Percentiles rank a stretch among this genome's conserved stretches.
Conservation (phyloP, 2,113 vertebrate genomes). For the Ictalurus punctatus region DNA sequence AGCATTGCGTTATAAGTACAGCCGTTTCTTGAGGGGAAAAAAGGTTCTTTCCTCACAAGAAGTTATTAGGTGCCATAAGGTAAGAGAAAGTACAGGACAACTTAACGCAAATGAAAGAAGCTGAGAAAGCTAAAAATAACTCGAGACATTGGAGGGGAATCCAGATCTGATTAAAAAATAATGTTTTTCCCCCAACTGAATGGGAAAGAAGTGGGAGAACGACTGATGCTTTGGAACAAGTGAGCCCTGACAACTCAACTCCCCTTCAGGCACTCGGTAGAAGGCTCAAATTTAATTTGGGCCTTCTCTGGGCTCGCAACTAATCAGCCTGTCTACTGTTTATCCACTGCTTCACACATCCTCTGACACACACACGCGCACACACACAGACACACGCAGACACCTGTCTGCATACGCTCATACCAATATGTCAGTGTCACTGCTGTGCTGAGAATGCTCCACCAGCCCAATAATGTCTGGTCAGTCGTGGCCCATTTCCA, state of each 20-base stretch:
- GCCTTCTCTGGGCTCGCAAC: conserved; percentile 2
- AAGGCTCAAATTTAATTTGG: conserved; percentile 42
- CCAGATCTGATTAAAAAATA: conserved; percentile 8
- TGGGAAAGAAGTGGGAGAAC: not conserved
- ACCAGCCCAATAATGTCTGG: not conserved
- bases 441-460: not conserved
- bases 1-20: not conserved
- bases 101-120: not conserved
- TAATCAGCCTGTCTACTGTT: conserved; percentile 45
- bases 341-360: conserved; percentile 14
- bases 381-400: not conserved
- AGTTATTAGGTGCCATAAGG: not conserved
- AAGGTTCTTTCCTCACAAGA: not conserved
- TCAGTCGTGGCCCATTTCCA: not conserved
- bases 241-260: conserved; percentile 28
- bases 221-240: conserved; percentile 33
- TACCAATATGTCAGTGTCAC: not conserved
- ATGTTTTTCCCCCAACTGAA: not conserved
- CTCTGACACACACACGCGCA: not conserved
- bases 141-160: not conserved
- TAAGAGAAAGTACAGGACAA: not conserved
- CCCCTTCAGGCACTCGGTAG: conserved; percentile 19
- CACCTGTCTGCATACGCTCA: not conserved
- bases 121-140: not conserved
- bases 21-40: not conserved